Evolutionary conservation across 2,888 invertebrate species (phyloP), one percentile per base, ranked within the genome.

Genomic region (Tyria jacobaeae): DNA sequence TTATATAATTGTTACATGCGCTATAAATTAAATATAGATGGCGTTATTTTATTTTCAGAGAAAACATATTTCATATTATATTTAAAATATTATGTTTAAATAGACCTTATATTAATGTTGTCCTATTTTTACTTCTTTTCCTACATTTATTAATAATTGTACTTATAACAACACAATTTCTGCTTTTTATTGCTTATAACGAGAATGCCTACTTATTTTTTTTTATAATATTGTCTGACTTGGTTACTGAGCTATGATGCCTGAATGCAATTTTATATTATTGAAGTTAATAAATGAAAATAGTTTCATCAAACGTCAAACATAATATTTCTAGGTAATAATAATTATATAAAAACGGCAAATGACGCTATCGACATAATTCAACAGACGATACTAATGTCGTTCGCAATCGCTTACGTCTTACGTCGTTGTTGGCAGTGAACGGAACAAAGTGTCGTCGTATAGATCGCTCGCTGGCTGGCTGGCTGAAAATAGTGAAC

Each of bases 401-500:
- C 81, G 82, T 76, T 79, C 80, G 80, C 81, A 81, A 86, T 86
- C 85, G 84, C 83, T 69, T 63, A 82, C 82, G 83, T 81, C 79
- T 79, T 82, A 80, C 80, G 83, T 85, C 80, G 84, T 80, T 85
- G 83, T 87, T 91, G 89, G 87, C 90, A 90, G 90, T 90, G 91
- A 92, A 92, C 92, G 91, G 92, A 93, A 92, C 92, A 91, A 90
- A 92, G 88, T 90, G 89, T 90, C 87, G 89, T 92, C 86, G 91
- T 91, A 90, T 91, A 91, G 92, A 92, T 93, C 89, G 92, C 90
- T 90, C 88, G 90, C 90, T 90, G 86, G 88, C 89, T 88, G 91
- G 89, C 92, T 88, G 91, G 90, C 93, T 92, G 94, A 90, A 93
- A 91, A 92, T 93, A 92, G 92, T 94, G 93, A 92, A 92, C 88